Conservation (phyloP, 1,140 invertebrate genomes). For the Calephelis nemesis region DNA sequence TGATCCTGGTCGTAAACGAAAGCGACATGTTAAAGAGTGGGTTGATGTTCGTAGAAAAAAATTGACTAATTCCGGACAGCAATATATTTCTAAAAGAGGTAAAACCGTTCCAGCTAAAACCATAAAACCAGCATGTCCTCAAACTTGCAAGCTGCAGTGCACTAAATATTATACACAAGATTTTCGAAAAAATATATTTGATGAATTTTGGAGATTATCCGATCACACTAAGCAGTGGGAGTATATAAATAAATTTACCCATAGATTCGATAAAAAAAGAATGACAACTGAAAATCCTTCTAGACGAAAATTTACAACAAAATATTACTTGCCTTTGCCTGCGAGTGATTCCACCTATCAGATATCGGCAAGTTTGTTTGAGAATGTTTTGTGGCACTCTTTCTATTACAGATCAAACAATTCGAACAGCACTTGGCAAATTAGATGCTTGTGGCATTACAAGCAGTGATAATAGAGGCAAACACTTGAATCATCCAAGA, state of each 20-base stretch:
- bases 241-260: constrained; percentile 5
- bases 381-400: constrained; percentile 5
- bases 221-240: constrained; percentile 20
- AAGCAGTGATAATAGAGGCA: neutral
- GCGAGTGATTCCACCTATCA: too few species aligned
- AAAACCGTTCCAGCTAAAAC: constrained; percentile 13
- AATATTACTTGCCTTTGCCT: too few species aligned
- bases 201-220: constrained; percentile 8
- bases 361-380: too few species aligned
- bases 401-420: constrained; percentile 5
- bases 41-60: too few species aligned
- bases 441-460: neutral
- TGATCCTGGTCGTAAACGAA: too few species aligned
- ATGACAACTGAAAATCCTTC: constrained; percentile 3
- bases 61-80: neutral
- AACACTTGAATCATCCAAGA: constrained; percentile 3
- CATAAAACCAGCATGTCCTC: too few species aligned
- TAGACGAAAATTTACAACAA: neutral
- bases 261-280: constrained; percentile 6
- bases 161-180: constrained; percentile 1
- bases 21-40: too few species aligned
- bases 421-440: constrained; percentile 9
- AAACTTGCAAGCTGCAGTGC: constrained; percentile 2
- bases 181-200: neutral
- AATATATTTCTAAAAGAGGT: neutral